Conservation (phyloP, 2,113 vertebrate genomes). For the Oostethus manadensis region DNA sequence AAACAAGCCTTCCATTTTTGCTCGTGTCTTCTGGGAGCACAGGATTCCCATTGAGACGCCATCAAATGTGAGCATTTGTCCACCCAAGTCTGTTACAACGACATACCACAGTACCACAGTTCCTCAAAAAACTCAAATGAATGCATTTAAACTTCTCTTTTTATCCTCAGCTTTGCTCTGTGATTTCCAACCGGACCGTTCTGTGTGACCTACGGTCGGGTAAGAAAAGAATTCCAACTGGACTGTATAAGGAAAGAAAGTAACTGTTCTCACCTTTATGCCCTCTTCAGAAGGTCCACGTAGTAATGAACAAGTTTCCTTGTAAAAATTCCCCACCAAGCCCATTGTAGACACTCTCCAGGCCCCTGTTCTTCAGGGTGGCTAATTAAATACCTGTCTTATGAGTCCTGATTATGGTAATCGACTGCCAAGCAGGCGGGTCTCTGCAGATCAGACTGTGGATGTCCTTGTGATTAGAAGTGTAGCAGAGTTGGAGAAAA, state of each 20-base stretch:
- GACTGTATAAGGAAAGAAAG: neutral
- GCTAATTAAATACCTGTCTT: slow-evolving; percentile 63
- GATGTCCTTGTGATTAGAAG: slow-evolving; percentile 64
- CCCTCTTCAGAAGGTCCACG: neutral
- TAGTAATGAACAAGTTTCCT: slow-evolving; percentile 4
- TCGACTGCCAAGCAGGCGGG: slow-evolving; percentile 32
- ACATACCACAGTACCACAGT: neutral
- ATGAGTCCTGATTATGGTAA: slow-evolving; percentile 64
- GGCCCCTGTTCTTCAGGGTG: slow-evolving; percentile 25
- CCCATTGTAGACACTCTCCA: slow-evolving; percentile 2
- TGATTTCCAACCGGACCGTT: neutral
- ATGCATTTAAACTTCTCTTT: neutral
- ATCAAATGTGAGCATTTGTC: too few species aligned
- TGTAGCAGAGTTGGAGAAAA: slow-evolving; percentile 24
- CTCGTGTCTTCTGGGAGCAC: too few species aligned
- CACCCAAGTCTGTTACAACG: too few species aligned
- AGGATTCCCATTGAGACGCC: too few species aligned
- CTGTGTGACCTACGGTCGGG: neutral
- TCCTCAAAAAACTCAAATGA: neutral
- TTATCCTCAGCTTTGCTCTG: neutral
- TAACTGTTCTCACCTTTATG: slow-evolving; percentile 1
- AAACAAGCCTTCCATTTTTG: too few species aligned
- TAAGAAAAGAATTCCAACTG: neutral
- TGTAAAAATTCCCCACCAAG: slow-evolving; percentile 3
- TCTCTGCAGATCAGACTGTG: slow-evolving; percentile 40